These are phyloP conservation scores for Eupithecia abbreviata DNA, from an alignment of 2,888 invertebrate genomes.

Conservation along the genomic window DNA sequence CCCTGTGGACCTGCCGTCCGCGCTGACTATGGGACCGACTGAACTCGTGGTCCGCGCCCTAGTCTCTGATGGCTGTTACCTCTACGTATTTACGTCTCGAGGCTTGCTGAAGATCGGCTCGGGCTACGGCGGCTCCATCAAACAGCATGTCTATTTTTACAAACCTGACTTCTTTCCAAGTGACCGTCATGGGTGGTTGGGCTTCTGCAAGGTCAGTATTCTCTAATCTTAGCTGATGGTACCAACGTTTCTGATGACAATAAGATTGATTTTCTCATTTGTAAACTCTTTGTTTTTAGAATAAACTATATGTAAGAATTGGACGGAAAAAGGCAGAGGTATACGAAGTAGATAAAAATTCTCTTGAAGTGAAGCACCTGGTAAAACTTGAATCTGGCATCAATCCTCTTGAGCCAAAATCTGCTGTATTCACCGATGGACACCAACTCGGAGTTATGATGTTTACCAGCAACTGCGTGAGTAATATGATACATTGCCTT, in stretches of 20 bases:
- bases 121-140: conserved; percentile 96
- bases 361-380: conserved; percentile 66
- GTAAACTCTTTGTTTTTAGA: conserved; percentile 78
- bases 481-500: conserved; percentile 44
- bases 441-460: conserved; percentile 80
- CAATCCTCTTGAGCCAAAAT: conserved; percentile 65
- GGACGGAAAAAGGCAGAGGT: conserved; percentile 79
- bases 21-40: conserved; percentile 62
- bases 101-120: conserved; percentile 97
- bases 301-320: conserved; percentile 91
- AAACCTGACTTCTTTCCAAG: conserved; percentile 91
- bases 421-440: conserved; percentile 75
- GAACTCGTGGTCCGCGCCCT: conserved; percentile 84
- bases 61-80: conserved; percentile 94
- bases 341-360: conserved; percentile 74
- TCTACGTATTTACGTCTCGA: conserved; percentile 93
- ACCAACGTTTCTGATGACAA: not conserved
- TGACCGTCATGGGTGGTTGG: conserved; percentile 92
- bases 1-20: conserved; percentile 75
- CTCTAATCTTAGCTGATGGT: conserved; percentile 24
- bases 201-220: conserved; percentile 89
- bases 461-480: conserved; percentile 71
- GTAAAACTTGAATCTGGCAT: conserved; percentile 67
- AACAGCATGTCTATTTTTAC: conserved; percentile 94
- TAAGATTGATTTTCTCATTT: not conserved